Evolutionary conservation across 1,140 invertebrate genomes (phyloP).

Genomic region (Diuraphis noxia): DNA sequence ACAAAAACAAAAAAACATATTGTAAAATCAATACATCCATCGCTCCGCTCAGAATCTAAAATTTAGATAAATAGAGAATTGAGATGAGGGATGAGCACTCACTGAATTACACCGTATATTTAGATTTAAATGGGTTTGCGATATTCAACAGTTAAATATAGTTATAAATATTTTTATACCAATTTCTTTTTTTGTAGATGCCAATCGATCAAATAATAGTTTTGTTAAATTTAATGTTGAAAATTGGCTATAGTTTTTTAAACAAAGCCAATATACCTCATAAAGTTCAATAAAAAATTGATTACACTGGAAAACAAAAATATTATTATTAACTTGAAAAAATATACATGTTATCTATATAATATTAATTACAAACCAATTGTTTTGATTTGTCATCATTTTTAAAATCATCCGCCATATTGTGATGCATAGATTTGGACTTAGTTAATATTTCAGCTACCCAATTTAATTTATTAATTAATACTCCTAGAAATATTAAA

Average conservation of each 20-base stretch:
- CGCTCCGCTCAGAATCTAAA: too few species aligned
- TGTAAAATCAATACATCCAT: too few species aligned
- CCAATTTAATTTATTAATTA: conserved; percentile 28
- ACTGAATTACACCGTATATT: not conserved
- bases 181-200: conserved; percentile 19
- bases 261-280: conserved; percentile 37
- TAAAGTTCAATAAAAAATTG: conserved; percentile 46
- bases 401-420: conserved; percentile 31
- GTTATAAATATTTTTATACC: not conserved
- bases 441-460: not conserved
- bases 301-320: conserved; percentile 25
- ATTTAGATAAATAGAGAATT: not conserved
- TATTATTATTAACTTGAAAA: not conserved
- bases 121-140: not conserved
- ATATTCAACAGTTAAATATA: not conserved
- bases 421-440: conserved; percentile 20
- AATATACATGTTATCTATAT: not conserved
- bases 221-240: conserved; percentile 1
- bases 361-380: not conserved
- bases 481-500: conserved; percentile 17
- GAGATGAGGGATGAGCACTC: not conserved
- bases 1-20: too few species aligned
- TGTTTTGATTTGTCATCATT: conserved; percentile 20
- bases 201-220: conserved; percentile 20
- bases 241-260: conserved; percentile 50